These are phyloP conservation scores for Lytechinus variegatus DNA, from an alignment of 35 echinoderm and acorn worm species.

Conservation along the genomic window DNA sequence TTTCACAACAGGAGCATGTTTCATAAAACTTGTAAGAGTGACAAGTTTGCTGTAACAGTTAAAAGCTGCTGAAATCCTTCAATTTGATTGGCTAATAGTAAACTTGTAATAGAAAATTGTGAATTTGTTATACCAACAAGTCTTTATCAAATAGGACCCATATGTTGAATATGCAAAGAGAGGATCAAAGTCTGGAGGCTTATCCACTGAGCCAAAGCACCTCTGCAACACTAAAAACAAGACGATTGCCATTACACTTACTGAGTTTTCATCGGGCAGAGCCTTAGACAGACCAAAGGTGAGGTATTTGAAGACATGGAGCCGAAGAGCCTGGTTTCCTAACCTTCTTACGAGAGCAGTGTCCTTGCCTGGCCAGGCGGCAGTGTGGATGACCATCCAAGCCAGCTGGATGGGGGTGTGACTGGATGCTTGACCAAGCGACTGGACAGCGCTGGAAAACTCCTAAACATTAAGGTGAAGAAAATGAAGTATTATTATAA, in stretches of 20 bases:
- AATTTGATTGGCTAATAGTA: too few species aligned
- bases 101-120: too few species aligned
- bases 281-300: constrained; percentile 27
- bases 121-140: too few species aligned
- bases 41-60: too few species aligned
- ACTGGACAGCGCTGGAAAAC: constrained; percentile 56
- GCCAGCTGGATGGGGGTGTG: constrained; percentile 78
- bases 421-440: constrained; percentile 57
- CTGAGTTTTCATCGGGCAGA: constrained; percentile 32
- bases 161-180: too few species aligned
- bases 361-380: constrained; percentile 69
- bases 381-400: constrained; percentile 72
- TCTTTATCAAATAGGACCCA: too few species aligned
- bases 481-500: neutral
- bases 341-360: constrained; percentile 52
- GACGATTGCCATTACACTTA: neutral
- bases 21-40: too few species aligned
- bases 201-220: too few species aligned
- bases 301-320: constrained; percentile 84
- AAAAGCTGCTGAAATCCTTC: too few species aligned
- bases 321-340: constrained; percentile 79
- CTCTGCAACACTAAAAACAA: too few species aligned
- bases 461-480: constrained; percentile 51
- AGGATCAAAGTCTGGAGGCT: too few species aligned
- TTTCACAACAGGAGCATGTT: too few species aligned